phyloP scores from a whole-genome alignment of 2,113 vertebrate species.

The Solea senegalensis region DNA sequence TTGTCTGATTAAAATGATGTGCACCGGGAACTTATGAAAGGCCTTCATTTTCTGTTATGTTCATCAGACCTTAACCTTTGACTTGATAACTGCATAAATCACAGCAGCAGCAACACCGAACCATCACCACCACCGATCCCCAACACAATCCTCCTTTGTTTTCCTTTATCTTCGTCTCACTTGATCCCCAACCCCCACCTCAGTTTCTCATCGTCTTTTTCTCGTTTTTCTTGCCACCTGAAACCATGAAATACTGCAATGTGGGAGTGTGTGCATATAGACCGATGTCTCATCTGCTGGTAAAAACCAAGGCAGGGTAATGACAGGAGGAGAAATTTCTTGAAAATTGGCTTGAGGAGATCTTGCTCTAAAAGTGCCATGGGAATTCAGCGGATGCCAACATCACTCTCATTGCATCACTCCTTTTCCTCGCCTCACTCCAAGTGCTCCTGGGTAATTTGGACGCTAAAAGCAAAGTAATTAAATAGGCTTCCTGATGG shows the following conservation, averaged over 20 bases:
- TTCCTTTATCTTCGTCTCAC: conserved; percentile 39
- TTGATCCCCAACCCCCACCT: conserved; percentile 23
- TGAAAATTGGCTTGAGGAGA: conserved; percentile 61
- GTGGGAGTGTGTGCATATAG: conserved; percentile 4
- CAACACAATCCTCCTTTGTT: conserved; percentile 5
- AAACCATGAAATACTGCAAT: conserved; percentile 34
- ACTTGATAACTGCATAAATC: conserved; percentile 73
- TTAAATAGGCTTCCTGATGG: conserved; percentile 76
- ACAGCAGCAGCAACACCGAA: conserved; percentile 35
- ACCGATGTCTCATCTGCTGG: conserved; percentile 5
- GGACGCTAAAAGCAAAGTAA: conserved; percentile 77
- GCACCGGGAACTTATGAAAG: conserved; percentile 62
- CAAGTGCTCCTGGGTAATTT: conserved; percentile 74
- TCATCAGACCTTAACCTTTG: conserved; percentile 55
- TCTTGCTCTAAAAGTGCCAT: conserved; percentile 60
- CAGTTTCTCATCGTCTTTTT: conserved; percentile 15
- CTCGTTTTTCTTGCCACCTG: conserved; percentile 22
- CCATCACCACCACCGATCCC: conserved; percentile 18
- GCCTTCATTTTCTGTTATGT: conserved; percentile 23
- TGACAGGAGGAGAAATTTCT: conserved; percentile 31
- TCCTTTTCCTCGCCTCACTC: conserved; percentile 62
- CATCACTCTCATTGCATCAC: conserved; percentile 64
- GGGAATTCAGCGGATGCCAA: conserved; percentile 70
- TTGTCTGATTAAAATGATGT: too few relatives aligned
- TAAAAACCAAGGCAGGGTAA: conserved; percentile 40